phyloP scores from a whole-genome alignment of 2,888 invertebrate genomes.

The Scaeva pyrastri region DNA sequence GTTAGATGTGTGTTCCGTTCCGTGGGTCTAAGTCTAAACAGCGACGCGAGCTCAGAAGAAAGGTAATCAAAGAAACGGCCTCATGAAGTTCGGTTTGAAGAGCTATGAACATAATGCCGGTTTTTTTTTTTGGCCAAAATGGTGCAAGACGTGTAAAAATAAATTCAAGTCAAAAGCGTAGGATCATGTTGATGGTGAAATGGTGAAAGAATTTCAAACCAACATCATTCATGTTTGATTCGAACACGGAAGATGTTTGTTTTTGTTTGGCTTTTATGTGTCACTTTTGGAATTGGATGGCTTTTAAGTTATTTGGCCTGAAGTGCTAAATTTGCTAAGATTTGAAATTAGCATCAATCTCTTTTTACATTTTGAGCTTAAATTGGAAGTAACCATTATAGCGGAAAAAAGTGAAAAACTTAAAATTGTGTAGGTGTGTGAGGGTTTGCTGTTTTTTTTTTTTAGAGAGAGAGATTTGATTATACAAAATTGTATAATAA shows the following conservation, averaged over 20 bases:
- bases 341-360: slow-evolving; percentile 3
- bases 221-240: slow-evolving; percentile 54
- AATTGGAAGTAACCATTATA: slow-evolving; percentile 26
- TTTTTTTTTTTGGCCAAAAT: slow-evolving; percentile 32
- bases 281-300: background rate
- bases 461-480: slow-evolving; percentile 18
- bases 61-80: slow-evolving; percentile 50
- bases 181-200: slow-evolving; percentile 44
- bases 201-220: slow-evolving; percentile 44
- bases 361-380: slow-evolving; percentile 3
- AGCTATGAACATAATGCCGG: slow-evolving; percentile 43
- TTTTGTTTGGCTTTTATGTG: background rate
- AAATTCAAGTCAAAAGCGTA: slow-evolving; percentile 8
- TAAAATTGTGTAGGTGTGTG: background rate
- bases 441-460: background rate
- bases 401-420: background rate
- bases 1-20: slow-evolving; percentile 44
- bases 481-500: slow-evolving; percentile 34
- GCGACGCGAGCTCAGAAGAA: slow-evolving; percentile 48
- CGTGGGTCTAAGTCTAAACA: background rate
- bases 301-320: background rate
- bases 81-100: slow-evolving; percentile 5
- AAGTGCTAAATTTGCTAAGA: slow-evolving; percentile 34
- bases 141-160: slow-evolving; percentile 26
- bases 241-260: slow-evolving; percentile 58